Percentiles rank a stretch among this genome's conserved stretches.
Evolutionary conservation across 2,888 invertebrate species (phyloP).

Genomic region (Vanessa cardui): DNA sequence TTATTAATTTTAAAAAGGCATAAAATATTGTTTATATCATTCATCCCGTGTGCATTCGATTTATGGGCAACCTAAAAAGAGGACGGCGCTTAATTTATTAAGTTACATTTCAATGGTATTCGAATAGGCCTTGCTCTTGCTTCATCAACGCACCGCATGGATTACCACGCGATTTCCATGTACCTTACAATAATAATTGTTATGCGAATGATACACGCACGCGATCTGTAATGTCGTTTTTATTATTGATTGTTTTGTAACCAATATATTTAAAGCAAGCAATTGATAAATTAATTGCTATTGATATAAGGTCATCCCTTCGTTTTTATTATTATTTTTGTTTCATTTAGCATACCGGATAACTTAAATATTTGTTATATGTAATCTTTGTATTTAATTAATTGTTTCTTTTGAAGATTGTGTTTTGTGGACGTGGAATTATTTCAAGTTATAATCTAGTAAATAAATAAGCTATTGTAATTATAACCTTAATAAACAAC

Average conservation of each 20-base stretch:
- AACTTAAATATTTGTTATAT: neutral
- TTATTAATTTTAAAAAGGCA: too few relatives aligned
- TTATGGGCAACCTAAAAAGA: neutral
- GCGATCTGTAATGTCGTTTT: constrained; percentile 51
- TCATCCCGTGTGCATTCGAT: too few relatives aligned
- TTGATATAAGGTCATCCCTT: neutral
- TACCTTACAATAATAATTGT: constrained; percentile 72
- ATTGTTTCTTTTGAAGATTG: too few relatives aligned
- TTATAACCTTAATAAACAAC: neutral
- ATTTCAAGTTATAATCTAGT: too few relatives aligned
- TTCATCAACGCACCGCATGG: constrained; percentile 51
- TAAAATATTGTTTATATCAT: too few relatives aligned
- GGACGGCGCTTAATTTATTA: constrained; percentile 13
- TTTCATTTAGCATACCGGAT: neutral
- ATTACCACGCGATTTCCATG: constrained; percentile 74
- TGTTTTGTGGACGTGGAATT: too few relatives aligned
- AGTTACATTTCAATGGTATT: constrained; percentile 27
- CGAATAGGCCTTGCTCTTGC: constrained; percentile 38
- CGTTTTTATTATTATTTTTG: neutral
- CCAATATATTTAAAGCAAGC: constrained; percentile 53
- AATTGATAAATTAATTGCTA: constrained; percentile 53
- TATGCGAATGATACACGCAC: constrained; percentile 75
- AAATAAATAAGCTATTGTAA: neutral
- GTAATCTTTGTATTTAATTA: too few relatives aligned
- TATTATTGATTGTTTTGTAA: constrained; percentile 43